phyloP scores from a whole-genome alignment of 1,140 invertebrate species.

The Arion vulgaris region DNA sequence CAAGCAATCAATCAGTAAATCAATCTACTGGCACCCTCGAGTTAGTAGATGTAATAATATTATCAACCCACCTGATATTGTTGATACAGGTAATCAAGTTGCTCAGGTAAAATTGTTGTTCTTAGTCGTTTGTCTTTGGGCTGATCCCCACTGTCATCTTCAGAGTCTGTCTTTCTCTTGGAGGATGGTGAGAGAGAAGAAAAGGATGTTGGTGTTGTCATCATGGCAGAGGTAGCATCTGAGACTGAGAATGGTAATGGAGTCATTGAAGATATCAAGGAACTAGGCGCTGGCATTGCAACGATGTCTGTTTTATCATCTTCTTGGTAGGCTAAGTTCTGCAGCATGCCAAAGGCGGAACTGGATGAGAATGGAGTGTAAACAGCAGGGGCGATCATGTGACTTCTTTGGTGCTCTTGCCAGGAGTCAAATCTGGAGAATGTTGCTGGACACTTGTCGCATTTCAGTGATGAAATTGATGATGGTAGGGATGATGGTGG shows the following conservation, averaged over 20 bases:
- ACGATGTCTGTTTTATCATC: constrained; percentile 43
- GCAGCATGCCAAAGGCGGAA: constrained; percentile 88
- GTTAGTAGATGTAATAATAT: too few species aligned
- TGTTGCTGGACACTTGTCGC: constrained; percentile 94
- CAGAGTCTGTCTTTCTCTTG: constrained; percentile 74
- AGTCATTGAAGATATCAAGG: not conserved
- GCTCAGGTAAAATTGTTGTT: constrained; percentile 97
- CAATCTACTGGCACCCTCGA: too few species aligned
- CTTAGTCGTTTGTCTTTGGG: constrained; percentile 91
- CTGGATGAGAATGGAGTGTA: constrained; percentile 84
- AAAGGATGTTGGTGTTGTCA: not conserved
- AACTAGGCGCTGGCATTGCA: constrained; percentile 23
- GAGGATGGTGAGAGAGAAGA: not conserved
- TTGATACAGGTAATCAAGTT: constrained; percentile 96
- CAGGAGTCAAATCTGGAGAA: constrained; percentile 92
- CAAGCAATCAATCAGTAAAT: too few species aligned
- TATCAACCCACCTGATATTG: constrained; percentile 84
- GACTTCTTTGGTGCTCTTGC: constrained; percentile 94
- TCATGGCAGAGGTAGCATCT: not conserved
- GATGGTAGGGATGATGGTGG: constrained; percentile 41
- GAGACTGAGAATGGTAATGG: constrained; percentile 24
- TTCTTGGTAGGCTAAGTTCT: constrained; percentile 84
- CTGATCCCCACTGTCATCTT: constrained; percentile 77
- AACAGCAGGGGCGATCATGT: constrained; percentile 94
- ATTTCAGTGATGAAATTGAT: constrained; percentile 71